These are phyloP conservation scores for Phoeniculus purpureus DNA, from an alignment of 2,797 vertebrate species.

Conservation along the genomic window DNA sequence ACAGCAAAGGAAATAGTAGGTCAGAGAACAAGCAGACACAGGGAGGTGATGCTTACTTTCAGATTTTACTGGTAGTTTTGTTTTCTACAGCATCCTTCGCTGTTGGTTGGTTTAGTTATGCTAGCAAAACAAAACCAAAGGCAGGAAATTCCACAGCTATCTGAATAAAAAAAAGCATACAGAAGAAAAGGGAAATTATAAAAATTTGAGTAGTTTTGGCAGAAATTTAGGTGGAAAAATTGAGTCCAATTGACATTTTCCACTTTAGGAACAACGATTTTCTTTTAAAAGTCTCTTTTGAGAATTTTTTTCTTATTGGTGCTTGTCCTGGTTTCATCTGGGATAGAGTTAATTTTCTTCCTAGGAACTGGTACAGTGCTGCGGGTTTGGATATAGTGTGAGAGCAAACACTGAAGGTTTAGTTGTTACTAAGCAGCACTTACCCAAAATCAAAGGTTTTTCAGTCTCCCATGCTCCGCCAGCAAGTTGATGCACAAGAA, in stretches of 20 bases:
- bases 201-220: background rate
- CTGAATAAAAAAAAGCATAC: background rate
- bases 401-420: background rate
- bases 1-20: background rate
- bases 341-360: background rate
- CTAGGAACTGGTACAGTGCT: background rate
- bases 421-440: background rate
- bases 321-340: background rate
- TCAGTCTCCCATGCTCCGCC: background rate
- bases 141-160: background rate
- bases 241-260: fast-evolving
- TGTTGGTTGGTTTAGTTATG: background rate
- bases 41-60: background rate
- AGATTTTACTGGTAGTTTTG: background rate
- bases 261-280: background rate
- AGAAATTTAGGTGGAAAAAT: background rate
- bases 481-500: background rate
- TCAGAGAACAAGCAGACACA: background rate
- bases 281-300: background rate
- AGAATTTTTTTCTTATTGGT: background rate
- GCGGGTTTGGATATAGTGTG: background rate
- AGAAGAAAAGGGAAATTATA: background rate
- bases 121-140: conserved; percentile 19
- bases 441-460: background rate
- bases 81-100: background rate